A percentile compares a stretch with the other conserved stretches of the same genome.
Evolutionary conservation across 2,888 invertebrate species (phyloP).

Genomic region (Stictocephala bisonia): DNA sequence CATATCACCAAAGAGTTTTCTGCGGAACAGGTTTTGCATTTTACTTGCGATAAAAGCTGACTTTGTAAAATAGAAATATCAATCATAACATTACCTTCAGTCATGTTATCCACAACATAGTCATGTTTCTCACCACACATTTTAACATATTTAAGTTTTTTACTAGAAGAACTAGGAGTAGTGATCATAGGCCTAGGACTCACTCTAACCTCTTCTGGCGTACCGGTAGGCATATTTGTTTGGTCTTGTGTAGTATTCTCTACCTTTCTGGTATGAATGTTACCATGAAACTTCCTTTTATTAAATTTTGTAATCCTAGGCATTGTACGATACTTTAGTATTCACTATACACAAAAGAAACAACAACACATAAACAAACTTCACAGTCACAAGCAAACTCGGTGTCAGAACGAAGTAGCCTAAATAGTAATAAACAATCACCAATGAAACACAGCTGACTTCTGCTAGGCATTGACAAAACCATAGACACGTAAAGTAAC

Average conservation of each 20-base stretch:
- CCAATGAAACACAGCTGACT: background rate
- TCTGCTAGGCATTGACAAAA: background rate
- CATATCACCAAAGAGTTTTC: constrained; percentile 6
- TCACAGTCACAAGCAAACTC: background rate
- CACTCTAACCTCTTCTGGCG: background rate
- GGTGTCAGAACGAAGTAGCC: too few species aligned
- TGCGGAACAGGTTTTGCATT: background rate
- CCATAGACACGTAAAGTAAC: background rate
- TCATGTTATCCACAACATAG: constrained; percentile 9
- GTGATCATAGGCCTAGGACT: constrained; percentile 9
- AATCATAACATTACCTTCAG: constrained; percentile 19
- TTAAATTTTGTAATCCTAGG: background rate
- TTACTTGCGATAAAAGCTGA: background rate
- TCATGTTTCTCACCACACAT: constrained; percentile 1
- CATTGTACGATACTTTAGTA: too few species aligned
- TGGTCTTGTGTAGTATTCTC: too few species aligned
- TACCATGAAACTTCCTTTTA: background rate
- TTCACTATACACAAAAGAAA: too few species aligned
- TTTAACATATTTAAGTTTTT: background rate
- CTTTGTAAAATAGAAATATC: constrained; percentile 31
- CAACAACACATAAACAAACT: background rate
- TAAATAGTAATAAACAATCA: background rate
- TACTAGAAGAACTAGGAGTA: constrained; percentile 9
- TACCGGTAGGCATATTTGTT: too few species aligned
- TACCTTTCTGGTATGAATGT: background rate